Evolutionary conservation across 2,113 vertebrate genomes (phyloP), one percentile per base, ranked within the genome.

Genomic region (Cromileptes altivelis): DNA sequence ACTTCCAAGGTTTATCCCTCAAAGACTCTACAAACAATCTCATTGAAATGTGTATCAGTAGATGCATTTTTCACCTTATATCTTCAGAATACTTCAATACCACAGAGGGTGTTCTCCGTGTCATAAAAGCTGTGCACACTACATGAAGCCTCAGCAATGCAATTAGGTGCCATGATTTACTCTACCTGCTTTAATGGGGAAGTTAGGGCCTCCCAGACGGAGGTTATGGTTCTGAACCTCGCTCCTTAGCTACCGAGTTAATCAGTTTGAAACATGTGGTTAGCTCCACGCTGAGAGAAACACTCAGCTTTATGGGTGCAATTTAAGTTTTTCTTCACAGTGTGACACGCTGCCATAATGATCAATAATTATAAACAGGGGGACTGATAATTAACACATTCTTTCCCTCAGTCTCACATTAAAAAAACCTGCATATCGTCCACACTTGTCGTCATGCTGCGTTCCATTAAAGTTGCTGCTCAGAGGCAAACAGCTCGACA

Each of bases 131-230:
- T 72, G 62, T 21, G 50, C 78, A 58, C 73, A 42, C 70, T 25
- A 65, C 50, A 57, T 71, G 42, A 56, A 81, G 85, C 80, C 88
- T 88, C 92, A 90, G 88, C 75, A 91, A 88, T 92, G 92, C 91
- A 93, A 94, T 93, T 91, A 93, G 85, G 82, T 78, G 75, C 84
- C 78, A 72, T 88, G 91, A 94, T 95, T 94, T 93, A 92, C 86
- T 92, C 85, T 90, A 73, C 69, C 86, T 80, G 73, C 89, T 89
- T 89, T 91, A 92, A 89, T 86, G 82, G 80, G 89, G 85, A 91
- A 79, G 80, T 67, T 84, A 87, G 84, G 78, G 85, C 73, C 91
- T 88, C 85, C 91, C 75, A 90, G 81, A 86, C 53, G 82, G 84
- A 89, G 94, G 90, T 92, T 92, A 89, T 21, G 80, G 81, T 89